A percentile compares a stretch with the other conserved stretches of the same genome.
phyloP scores from a whole-genome alignment of 2,113 vertebrate species.

The Chinchilla lanigera region DNA sequence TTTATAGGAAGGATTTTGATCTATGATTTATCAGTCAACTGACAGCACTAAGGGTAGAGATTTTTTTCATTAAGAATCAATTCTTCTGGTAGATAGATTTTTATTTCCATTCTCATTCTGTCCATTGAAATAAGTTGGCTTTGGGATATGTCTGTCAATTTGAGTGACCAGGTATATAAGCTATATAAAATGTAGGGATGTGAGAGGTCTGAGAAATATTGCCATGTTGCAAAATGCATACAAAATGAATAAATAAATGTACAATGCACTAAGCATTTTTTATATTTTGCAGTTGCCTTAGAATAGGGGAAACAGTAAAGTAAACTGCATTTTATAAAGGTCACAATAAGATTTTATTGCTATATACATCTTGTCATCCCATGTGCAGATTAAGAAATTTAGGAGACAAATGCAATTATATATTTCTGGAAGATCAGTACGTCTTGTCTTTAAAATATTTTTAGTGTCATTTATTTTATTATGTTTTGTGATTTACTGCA shows the following conservation, averaged over 20 bases:
- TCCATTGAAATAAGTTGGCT: constrained; percentile 61
- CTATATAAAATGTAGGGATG: constrained; percentile 68
- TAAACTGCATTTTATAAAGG: neutral
- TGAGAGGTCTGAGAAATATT: constrained; percentile 68
- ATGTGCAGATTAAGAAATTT: constrained; percentile 37
- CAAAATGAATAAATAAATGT: constrained; percentile 49
- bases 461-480: constrained; percentile 1
- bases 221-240: neutral
- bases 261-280: neutral
- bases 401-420: neutral
- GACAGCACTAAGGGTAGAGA: constrained; percentile 72
- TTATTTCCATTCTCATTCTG: constrained; percentile 72
- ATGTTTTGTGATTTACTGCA: constrained; percentile 44
- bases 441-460: constrained; percentile 23
- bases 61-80: constrained; percentile 80
- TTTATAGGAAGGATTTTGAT: constrained; percentile 87
- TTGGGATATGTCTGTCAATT: constrained; percentile 72
- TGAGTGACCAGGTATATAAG: constrained; percentile 72
- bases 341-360: constrained; percentile 43
- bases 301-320: neutral
- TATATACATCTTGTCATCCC: neutral
- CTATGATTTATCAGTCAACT: constrained; percentile 87
- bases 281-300: constrained; percentile 47
- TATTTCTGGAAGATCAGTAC: neutral
- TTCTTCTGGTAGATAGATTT: constrained; percentile 71